Evolutionary conservation across 2,113 vertebrate species (phyloP).

Genomic region (Scophthalmus maximus): DNA sequence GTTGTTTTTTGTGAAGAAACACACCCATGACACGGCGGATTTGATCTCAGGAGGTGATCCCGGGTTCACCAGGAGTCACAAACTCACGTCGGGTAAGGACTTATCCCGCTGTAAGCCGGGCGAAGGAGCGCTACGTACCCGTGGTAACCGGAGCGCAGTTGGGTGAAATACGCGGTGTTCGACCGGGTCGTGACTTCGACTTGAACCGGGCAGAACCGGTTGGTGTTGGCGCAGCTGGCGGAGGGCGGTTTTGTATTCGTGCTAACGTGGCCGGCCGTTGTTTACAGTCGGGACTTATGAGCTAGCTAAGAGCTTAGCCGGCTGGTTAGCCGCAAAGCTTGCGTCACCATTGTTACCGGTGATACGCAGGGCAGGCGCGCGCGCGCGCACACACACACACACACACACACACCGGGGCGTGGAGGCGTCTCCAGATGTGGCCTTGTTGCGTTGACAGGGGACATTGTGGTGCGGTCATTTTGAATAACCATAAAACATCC

Average conservation of each 20-base stretch:
- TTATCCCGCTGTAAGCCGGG: conserved; percentile 35
- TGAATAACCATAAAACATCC: background rate
- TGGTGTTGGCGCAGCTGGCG: background rate
- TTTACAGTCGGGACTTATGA: conserved; percentile 42
- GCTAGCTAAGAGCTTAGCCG: conserved; percentile 62
- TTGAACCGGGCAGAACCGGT: conserved; percentile 21
- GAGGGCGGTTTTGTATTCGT: background rate
- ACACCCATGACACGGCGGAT: conserved; percentile 78
- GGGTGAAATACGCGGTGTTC: conserved; percentile 20
- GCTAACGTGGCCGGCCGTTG: conserved; percentile 43
- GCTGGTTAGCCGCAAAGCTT: conserved; percentile 72
- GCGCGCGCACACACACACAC: background rate
- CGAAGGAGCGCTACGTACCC: conserved; percentile 11
- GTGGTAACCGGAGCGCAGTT: conserved; percentile 34
- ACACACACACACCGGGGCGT: conserved; percentile 36
- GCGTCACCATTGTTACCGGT: conserved; percentile 79
- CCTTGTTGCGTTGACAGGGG: conserved; percentile 16
- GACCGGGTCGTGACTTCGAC: conserved; percentile 1
- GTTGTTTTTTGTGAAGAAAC: no score
- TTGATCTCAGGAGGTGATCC: conserved; percentile 68
- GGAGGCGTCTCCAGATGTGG: conserved; percentile 52
- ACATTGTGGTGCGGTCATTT: background rate
- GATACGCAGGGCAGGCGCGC: conserved; percentile 10
- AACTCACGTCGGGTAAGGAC: conserved; percentile 75
- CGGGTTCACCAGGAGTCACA: conserved; percentile 60